Evolutionary conservation across 1,140 invertebrate genomes (phyloP).

Genomic region (Zaprionus nigranus): DNA sequence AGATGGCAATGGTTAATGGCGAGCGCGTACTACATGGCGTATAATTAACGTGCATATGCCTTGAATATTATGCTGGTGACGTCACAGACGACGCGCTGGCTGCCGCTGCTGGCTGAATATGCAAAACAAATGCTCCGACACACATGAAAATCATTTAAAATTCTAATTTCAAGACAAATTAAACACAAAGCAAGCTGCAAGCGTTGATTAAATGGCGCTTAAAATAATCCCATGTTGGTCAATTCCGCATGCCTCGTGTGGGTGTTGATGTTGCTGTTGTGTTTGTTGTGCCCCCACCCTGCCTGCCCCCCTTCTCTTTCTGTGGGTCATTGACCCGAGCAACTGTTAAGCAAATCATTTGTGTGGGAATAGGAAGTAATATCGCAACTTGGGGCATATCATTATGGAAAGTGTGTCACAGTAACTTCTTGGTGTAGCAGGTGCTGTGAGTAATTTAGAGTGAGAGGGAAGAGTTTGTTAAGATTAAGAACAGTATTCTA

Average conservation of each 20-base stretch:
- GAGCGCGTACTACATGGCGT: slow-evolving; percentile 71
- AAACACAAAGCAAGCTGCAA: slow-evolving; percentile 74
- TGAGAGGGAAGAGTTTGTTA: background rate
- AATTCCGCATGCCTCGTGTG: slow-evolving; percentile 65
- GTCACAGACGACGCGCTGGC: slow-evolving; percentile 56
- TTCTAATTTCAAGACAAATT: slow-evolving; percentile 83
- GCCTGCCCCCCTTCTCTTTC: slow-evolving; percentile 3
- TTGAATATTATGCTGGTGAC: slow-evolving; percentile 75
- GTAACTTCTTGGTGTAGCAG: background rate
- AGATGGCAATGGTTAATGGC: slow-evolving; percentile 50
- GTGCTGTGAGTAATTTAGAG: background rate
- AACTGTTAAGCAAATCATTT: background rate
- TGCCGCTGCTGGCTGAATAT: slow-evolving; percentile 54
- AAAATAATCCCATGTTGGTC: slow-evolving; percentile 64
- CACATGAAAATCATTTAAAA: slow-evolving; percentile 73
- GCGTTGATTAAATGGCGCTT: slow-evolving; percentile 79
- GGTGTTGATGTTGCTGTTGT: slow-evolving; percentile 32
- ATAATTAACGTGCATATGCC: slow-evolving; percentile 81
- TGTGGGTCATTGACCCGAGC: slow-evolving; percentile 38
- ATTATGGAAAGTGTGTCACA: slow-evolving; percentile 17
- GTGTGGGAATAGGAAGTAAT: slow-evolving; percentile 20
- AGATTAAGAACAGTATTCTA: too few species aligned
- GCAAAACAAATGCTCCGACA: slow-evolving; percentile 54
- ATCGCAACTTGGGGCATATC: background rate
- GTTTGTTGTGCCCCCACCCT: background rate